These are phyloP conservation scores for Herminia tarsipennalis DNA, from an alignment of 2,888 invertebrate genomes.

Conservation along the genomic window DNA sequence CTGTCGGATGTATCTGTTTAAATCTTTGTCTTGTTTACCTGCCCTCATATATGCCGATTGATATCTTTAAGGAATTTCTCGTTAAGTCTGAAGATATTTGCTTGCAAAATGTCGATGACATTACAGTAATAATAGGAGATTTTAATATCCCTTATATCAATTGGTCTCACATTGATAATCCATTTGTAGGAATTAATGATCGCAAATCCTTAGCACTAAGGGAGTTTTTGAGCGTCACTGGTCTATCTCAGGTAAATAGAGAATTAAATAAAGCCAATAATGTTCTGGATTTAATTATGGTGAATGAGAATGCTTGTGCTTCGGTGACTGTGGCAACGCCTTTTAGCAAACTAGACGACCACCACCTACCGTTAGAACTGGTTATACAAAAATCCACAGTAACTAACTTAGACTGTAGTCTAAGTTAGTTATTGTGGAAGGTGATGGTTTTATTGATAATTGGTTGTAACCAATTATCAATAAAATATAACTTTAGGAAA, in stretches of 20 bases:
- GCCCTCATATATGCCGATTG: slow-evolving; percentile 3
- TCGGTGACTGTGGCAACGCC: too few relatives aligned
- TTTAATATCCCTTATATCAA: slow-evolving; percentile 3
- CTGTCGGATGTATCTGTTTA: slow-evolving; percentile 3
- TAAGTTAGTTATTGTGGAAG: too few relatives aligned
- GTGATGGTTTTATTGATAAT: too few relatives aligned
- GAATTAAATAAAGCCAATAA: neutral
- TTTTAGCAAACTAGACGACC: too few relatives aligned
- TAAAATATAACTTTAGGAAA: too few relatives aligned
- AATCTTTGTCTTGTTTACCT: slow-evolving; percentile 3
- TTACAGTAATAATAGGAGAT: slow-evolving; percentile 3
- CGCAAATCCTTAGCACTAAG: slow-evolving; percentile 1
- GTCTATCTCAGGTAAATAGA: neutral
- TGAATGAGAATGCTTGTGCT: neutral
- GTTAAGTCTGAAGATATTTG: neutral
- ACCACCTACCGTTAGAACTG: too few relatives aligned
- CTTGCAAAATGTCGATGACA: neutral
- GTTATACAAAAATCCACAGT: too few relatives aligned
- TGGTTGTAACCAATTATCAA: too few relatives aligned
- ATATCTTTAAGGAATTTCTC: neutral
- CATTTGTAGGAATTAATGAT: slow-evolving; percentile 1
- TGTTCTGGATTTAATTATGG: neutral
- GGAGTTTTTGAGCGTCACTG: neutral
- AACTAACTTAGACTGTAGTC: too few relatives aligned
- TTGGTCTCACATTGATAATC: neutral